Conservation (phyloP, 2,113 vertebrate species). For the Patagioenas fasciata region DNA sequence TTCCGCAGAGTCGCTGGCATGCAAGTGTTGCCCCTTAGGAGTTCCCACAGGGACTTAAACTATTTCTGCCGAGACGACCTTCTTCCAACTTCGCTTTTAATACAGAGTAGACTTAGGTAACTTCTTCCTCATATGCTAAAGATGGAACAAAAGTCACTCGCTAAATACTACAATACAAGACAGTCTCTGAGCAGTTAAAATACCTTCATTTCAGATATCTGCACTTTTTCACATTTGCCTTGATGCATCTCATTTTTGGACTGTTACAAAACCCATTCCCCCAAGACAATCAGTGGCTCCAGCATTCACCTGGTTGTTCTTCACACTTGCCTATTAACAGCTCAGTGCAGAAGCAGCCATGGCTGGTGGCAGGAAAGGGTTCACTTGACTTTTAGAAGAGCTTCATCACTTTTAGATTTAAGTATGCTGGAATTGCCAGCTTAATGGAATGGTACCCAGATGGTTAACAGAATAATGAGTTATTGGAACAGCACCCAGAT, state of each 20-base stretch:
- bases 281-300: neutral
- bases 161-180: neutral
- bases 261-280: neutral
- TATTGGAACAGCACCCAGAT: neutral
- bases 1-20: neutral
- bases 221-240: neutral
- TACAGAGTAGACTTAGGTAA: neutral
- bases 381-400: neutral
- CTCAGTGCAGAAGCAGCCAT: neutral
- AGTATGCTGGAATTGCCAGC: neutral
- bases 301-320: neutral
- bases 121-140: slow-evolving; percentile 8
- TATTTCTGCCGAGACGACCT: neutral
- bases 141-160: neutral
- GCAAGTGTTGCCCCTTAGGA: neutral
- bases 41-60: neutral
- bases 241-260: neutral
- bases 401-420: neutral
- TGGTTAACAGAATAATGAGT: neutral
- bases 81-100: slow-evolving; percentile 14
- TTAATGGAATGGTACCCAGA: neutral
- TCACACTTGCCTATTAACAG: neutral
- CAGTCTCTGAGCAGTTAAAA: neutral
- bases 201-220: neutral
- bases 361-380: neutral